Percentiles rank a stretch among this genome's conserved stretches.
phyloP scores from a whole-genome alignment of 2,797 vertebrate genomes.

The Etheostoma perlongum region DNA sequence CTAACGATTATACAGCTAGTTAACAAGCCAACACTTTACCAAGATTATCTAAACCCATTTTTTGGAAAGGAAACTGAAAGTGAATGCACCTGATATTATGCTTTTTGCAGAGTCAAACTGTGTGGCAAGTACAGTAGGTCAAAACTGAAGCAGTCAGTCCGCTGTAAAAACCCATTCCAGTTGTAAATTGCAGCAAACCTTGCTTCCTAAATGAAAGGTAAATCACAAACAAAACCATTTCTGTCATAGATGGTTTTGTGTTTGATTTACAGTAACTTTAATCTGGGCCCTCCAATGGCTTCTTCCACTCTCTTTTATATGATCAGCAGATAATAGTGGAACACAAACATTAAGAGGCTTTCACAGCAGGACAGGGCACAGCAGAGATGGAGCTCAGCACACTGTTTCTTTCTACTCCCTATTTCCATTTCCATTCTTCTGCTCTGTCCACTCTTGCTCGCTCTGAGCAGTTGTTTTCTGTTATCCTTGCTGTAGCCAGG shows the following conservation, averaged over 20 bases:
- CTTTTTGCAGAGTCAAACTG: not conserved
- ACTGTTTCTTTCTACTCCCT: not conserved
- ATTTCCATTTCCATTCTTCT: constrained; percentile 15
- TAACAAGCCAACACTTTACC: no score
- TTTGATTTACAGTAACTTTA: no score
- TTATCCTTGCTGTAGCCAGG: constrained; percentile 18
- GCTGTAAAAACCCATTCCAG: not conserved
- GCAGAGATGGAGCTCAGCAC: constrained; percentile 31
- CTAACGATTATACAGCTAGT: not conserved
- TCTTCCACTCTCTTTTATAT: not conserved
- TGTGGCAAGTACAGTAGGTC: not conserved
- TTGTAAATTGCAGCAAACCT: not conserved
- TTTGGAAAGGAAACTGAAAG: not conserved
- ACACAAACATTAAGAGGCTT: constrained; percentile 30
- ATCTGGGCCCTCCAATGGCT: no score
- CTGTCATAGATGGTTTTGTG: no score
- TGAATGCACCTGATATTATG: not conserved
- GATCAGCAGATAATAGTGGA: constrained; percentile 18
- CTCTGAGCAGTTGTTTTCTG: constrained; percentile 12
- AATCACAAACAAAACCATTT: not conserved
- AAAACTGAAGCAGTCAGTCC: not conserved
- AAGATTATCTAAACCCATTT: no score
- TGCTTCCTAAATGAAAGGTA: not conserved
- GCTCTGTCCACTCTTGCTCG: constrained; percentile 4
- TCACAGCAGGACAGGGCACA: constrained; percentile 33